A percentile compares a stretch with the other conserved stretches of the same genome.
These are phyloP conservation scores for Zaprionus africanus DNA, from an alignment of 1,140 invertebrate species.

Conservation along the genomic window DNA sequence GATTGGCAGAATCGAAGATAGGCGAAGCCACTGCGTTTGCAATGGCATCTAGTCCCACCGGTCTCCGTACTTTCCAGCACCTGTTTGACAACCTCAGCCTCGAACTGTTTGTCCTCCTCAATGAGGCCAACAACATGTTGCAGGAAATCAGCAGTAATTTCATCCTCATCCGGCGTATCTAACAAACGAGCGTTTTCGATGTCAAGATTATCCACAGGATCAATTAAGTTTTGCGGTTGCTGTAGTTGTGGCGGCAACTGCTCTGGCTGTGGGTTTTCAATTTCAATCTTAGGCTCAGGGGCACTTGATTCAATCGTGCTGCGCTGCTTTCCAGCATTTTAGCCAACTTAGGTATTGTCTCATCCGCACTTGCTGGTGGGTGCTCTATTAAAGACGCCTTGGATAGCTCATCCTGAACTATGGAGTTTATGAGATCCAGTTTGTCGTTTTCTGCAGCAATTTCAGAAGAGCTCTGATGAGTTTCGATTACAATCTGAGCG, in stretches of 20 bases:
- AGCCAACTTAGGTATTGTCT: constrained; percentile 80
- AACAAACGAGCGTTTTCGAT: constrained; percentile 55
- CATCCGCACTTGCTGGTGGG: constrained; percentile 52
- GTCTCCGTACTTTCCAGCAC: constrained; percentile 73
- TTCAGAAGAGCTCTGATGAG: constrained; percentile 78
- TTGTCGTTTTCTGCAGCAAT: constrained; percentile 79
- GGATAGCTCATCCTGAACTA: constrained; percentile 71
- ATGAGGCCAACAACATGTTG: constrained; percentile 89
- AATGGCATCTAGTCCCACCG: constrained; percentile 55
- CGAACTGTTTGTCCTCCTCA: constrained; percentile 88
- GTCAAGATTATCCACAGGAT: constrained; percentile 54
- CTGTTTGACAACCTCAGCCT: constrained; percentile 89
- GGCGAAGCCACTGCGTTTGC: constrained; percentile 54
- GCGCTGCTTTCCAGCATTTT: constrained; percentile 83
- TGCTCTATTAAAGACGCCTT: constrained; percentile 57
- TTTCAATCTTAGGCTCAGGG: constrained; percentile 1
- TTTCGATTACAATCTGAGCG: constrained; percentile 77
- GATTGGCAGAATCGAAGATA: constrained; percentile 27
- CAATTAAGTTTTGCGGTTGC: constrained; percentile 19
- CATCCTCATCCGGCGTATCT: constrained; percentile 86
- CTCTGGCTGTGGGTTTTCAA: constrained; percentile 5
- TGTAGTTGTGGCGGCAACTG: neutral
- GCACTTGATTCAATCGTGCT: constrained; percentile 46
- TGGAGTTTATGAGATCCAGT: constrained; percentile 81
- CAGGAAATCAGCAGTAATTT: constrained; percentile 88